A percentile compares a stretch with the other conserved stretches of the same genome.
phyloP scores from a whole-genome alignment of 2,888 invertebrate species.

The Pinctada fucata region DNA sequence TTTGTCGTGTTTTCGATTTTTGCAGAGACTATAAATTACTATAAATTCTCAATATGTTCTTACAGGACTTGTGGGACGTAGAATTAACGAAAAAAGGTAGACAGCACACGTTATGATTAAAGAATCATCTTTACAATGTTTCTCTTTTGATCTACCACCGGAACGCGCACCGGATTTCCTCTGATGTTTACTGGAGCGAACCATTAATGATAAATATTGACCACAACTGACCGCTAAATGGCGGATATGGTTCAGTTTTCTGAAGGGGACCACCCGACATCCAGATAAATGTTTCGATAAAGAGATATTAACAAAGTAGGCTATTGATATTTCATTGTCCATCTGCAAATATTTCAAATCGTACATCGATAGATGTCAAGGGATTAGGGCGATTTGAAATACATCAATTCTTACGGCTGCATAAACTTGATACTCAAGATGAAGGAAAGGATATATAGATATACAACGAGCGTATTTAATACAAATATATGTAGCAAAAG shows the following conservation, averaged over 20 bases:
- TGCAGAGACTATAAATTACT: background rate
- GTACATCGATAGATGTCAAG: no score
- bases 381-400: no score
- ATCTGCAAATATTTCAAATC: no score
- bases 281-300: constrained; percentile 1
- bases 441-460: no score
- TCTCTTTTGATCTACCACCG: background rate
- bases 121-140: background rate
- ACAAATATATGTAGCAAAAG: no score
- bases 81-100: background rate
- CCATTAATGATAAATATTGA: constrained; percentile 2
- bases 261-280: background rate
- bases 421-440: no score
- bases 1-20: background rate
- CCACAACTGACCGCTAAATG: constrained; percentile 1
- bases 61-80: background rate
- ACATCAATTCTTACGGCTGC: no score
- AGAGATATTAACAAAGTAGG: background rate
- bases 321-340: no score
- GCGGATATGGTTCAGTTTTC: background rate
- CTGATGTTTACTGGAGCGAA: background rate
- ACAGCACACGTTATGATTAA: background rate
- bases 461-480: no score
- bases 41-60: background rate
- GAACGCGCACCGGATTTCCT: background rate